Evolutionary conservation across 2,113 vertebrate genomes (phyloP), one percentile per base, ranked within the genome.

Genomic region (Mus pahari): DNA sequence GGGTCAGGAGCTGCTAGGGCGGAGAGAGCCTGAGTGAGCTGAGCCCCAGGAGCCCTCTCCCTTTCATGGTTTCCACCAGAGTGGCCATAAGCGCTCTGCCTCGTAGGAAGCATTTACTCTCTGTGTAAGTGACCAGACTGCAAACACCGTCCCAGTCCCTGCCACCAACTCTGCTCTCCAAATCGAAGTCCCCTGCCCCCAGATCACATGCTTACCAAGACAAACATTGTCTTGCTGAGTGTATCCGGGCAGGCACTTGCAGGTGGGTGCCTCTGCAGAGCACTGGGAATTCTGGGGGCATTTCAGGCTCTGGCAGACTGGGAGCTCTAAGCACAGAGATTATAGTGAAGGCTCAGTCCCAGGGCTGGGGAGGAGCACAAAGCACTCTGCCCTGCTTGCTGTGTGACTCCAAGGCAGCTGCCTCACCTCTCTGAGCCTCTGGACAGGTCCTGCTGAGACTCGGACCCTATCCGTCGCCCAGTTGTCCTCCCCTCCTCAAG

Each of bases 211-310:
- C 98, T 98, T 39, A 99, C 99, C 98, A 98, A 70, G 93, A 92
- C 99, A 99, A 58, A 53, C 22, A 14, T 4, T 70, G 6, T 96
- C 89, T 3, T 45, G 96, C 95, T 86, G 99, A 31, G 33, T 98
- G 97, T 99, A 98, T 81, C 99, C 99, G 0, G 98, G 98, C 92
- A 99, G 98, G 97, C 99, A 99, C 55, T 98, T 98, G 89, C 99
- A 99, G 36, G 4, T 3, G 8, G 97, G 94, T 0, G 78, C 82
- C 64, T 97, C 92, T 66, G 97, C 97, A 9, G 98, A 98, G 90
- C 99, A 99, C 90, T 99, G 97, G 0, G 99, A 98, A 96, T 98
- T 98, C 7, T 97, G 73, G 9, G 98, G 97, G 0, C 99, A 99
- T 0, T 5, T 94, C 36, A 98, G 2, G 0, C 33, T 74, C 93